Evolutionary conservation across 2,888 invertebrate genomes (phyloP).

Genomic region (Sisyra terminalis): DNA sequence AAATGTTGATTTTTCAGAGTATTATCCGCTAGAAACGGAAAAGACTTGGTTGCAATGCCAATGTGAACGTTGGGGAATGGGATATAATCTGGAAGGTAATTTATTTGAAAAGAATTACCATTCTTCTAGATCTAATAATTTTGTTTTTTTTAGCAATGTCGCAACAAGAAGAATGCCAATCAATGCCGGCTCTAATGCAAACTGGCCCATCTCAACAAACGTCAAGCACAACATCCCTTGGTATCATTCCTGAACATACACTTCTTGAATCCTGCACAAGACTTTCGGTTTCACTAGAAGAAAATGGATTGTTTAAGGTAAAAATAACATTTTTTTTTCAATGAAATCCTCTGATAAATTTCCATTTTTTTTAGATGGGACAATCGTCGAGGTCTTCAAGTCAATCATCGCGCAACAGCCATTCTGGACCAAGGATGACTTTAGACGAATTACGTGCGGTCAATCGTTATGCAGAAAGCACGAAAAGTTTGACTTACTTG

Average conservation of each 20-base stretch:
- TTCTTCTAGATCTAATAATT: neutral
- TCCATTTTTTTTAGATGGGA: slow-evolving; percentile 17
- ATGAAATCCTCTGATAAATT: neutral
- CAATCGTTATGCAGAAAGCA: slow-evolving; percentile 82
- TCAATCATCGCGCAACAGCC: slow-evolving; percentile 35
- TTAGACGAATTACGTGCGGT: slow-evolving; percentile 71
- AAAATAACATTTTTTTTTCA: neutral
- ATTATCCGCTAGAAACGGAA: slow-evolving; percentile 74
- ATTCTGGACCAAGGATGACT: slow-evolving; percentile 56
- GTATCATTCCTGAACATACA: slow-evolving; percentile 75
- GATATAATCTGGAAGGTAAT: slow-evolving; percentile 66
- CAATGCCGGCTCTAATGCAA: slow-evolving; percentile 69
- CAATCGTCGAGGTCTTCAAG: slow-evolving; percentile 57
- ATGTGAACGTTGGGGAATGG: slow-evolving; percentile 74
- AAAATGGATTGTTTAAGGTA: slow-evolving; percentile 57
- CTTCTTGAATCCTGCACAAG: slow-evolving; percentile 73
- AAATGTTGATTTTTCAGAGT: slow-evolving; percentile 36
- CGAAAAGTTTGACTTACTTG: slow-evolving; percentile 77
- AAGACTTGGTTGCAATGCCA: slow-evolving; percentile 83
- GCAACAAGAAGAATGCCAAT: slow-evolving; percentile 79
- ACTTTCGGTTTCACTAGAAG: slow-evolving; percentile 76
- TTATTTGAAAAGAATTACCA: neutral
- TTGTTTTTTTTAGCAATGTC: slow-evolving; percentile 40
- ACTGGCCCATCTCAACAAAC: slow-evolving; percentile 38
- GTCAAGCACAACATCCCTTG: slow-evolving; percentile 47